Base-by-base conservation (phyloP, 2,113 vertebrate species). In the Acrocephalus kingi region DNA sequence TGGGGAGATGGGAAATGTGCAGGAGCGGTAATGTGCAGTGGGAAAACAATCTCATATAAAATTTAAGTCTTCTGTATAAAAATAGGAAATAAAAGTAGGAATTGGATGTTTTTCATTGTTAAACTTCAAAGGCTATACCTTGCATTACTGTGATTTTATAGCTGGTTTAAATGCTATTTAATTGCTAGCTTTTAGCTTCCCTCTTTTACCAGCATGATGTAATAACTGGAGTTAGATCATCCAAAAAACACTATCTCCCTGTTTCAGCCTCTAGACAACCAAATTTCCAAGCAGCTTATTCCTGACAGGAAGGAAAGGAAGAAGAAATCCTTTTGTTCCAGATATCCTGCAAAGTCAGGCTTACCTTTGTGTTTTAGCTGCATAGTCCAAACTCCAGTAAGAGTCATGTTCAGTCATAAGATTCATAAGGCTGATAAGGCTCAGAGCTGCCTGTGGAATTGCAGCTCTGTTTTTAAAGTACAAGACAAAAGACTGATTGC, bases 1-100 rank as follows among this genome's bases (percentile, higher is more conserved):
- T 58, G 69, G 71, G 59, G 86, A 97, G 46, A 83, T 39, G 41
- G 35, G 45, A 66, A 78, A 71, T 23, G 43, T 61, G 68, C 46
- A 67, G 62, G 45, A 94, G 35, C 33, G 87, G 89, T 92, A 91
- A 89, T 4, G 8, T 24, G 23, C 74, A 95, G 58, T 33, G 52
- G 73, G 68, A 87, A 82, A 91, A 91, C 41, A 88, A 87, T 43
- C 74, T 94, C 74, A 64, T 81, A 86, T 91, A 96, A 95, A 91
- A 94, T 69, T 61, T 90, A 96, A 78, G 22, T 9, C 39, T 45
- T 24, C 71, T 76, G 33, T 56, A 43, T 86, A 89, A 91, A 95
- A 58, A 2, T 18, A 83, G 80, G 75, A 93, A 93, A 93, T 67
- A 66, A 86, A 95, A 77, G 56, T 11, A 83, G 19, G 79, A 89